Evolutionary conservation across 2,797 vertebrate genomes (phyloP), one percentile per base, ranked within the genome.

Genomic region (Myotis findleyi): DNA sequence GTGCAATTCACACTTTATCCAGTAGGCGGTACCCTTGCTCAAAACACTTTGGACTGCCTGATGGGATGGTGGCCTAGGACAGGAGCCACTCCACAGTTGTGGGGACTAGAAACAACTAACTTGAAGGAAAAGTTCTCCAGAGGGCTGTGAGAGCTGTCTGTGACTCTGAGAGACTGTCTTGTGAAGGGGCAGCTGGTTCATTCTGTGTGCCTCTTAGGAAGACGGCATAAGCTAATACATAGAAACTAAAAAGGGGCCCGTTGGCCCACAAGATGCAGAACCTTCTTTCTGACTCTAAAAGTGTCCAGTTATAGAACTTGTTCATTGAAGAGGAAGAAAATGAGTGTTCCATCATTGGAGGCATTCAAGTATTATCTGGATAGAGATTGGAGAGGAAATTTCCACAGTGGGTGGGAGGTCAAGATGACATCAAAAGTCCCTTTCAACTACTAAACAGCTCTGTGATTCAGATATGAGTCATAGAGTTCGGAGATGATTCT

Each of bases 381-480:
- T 17, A 93, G 79, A 94, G 79, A 66, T 3, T 47, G 69, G 75
- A 89, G 91, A 91, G 97, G 97, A 97, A 97, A 96, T 97, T 96
- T 97, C 97, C 97, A 93, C 95, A 95, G 33, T 85, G 90, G 95
- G 95, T 92, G 83, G 95, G 96, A 96, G 92, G 89, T 96, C 90
- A 44, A 71, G 51, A 90, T 97, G 97, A 96, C 96, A 96, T 95
- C 97, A 93, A 89, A 96, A 95, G 90, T 96, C 93, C 76, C 90
- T 92, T 89, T 92, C 93, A 97, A 87, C 88, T 94, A 73, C 96
- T 92, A 89, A 97, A 95, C 59, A 49, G 88, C 87, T 93, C 73
- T 76, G 82, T 97, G 97, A 97, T 93, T 97, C 97, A 97, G 88
- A 87, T 72, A 53, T 97, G 97, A 97, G 95, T 97, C 97, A 97